Evolutionary conservation across 2,797 vertebrate genomes (phyloP), one percentile per base, ranked within the genome.

Genomic region (Ptychadena robeensis): DNA sequence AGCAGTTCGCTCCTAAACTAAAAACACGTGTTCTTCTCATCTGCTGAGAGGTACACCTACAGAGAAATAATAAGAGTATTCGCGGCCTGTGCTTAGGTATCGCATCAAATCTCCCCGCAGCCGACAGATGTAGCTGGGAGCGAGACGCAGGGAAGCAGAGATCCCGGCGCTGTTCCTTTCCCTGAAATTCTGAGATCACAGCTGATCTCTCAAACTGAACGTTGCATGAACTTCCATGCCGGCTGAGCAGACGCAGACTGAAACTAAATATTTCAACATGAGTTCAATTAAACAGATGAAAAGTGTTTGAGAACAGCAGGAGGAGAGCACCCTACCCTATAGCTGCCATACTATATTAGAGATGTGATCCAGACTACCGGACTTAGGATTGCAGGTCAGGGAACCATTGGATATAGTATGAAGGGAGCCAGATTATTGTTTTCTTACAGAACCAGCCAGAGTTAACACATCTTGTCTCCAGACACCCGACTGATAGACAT

Each of bases 61-160:
- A 6, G 22, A 28, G 12, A 59, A 71, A 71, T 48, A 79, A 65
- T 53, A 66, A 25, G 14, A 3, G 25, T 53, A 65, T 79, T 79
- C 70, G 63, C 44, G 61, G 15, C 81, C 75, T 88, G n/a, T 72
- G 70, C 83, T 79, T 85, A 86, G 73, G 82, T 28, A 57, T 74
- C 59, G 65, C 57, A 28, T 76, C 70, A 38, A 71, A 31, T 92
- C 87, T 82, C 85, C 85, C 90, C 27, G 7, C 64, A 91, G 83
- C 80, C 87, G 88, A 88, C 90, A 93, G 91, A 93, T 93, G 91
- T 92, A 91, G 88, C 90, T 90, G 85, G 88, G 90, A 91, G 90
- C 91, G 92, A 89, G 88, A 87, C 32, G 82, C 32, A 59, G 88
- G 86, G 18, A 53, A 22, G 44, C 85, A 31, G 15, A 59, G 40